Evolutionary conservation across 2,797 vertebrate genomes (phyloP).

Genomic region (Peromyscus attwateri): DNA sequence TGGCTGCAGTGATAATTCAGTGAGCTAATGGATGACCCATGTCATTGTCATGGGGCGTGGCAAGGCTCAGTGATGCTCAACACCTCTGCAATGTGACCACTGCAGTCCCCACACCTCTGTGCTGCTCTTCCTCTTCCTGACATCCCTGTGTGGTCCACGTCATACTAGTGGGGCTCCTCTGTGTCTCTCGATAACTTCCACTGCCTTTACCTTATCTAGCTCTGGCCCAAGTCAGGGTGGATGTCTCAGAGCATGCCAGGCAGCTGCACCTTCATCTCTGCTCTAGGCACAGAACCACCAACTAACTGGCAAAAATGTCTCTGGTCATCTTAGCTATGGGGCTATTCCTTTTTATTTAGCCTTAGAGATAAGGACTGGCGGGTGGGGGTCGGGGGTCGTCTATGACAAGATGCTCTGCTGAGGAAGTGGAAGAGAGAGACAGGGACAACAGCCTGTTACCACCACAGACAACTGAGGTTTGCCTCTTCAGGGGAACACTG

Average conservation of each 20-base stretch:
- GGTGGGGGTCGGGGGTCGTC: no score
- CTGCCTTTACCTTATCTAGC: neutral
- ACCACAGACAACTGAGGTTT: neutral
- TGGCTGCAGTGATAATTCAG: neutral
- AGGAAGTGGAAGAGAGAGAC: neutral
- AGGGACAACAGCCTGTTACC: neutral
- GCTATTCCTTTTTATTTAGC: neutral
- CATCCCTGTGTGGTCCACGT: rapidly evolving
- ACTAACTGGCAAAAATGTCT: neutral
- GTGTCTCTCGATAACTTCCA: neutral
- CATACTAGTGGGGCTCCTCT: neutral
- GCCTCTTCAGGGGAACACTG: neutral
- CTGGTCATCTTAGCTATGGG: neutral
- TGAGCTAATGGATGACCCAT: neutral
- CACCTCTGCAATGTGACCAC: neutral
- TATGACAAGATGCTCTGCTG: neutral
- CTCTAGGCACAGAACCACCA: neutral
- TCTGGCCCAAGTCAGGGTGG: neutral
- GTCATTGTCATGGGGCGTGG: neutral
- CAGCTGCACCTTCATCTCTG: neutral
- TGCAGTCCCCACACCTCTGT: neutral
- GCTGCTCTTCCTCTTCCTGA: neutral
- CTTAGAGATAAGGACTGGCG: neutral
- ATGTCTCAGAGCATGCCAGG: neutral
- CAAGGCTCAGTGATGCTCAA: neutral